These are phyloP conservation scores for Megaceryle maxima DNA, from an alignment of 2,113 vertebrate genomes.

Conservation along the genomic window DNA sequence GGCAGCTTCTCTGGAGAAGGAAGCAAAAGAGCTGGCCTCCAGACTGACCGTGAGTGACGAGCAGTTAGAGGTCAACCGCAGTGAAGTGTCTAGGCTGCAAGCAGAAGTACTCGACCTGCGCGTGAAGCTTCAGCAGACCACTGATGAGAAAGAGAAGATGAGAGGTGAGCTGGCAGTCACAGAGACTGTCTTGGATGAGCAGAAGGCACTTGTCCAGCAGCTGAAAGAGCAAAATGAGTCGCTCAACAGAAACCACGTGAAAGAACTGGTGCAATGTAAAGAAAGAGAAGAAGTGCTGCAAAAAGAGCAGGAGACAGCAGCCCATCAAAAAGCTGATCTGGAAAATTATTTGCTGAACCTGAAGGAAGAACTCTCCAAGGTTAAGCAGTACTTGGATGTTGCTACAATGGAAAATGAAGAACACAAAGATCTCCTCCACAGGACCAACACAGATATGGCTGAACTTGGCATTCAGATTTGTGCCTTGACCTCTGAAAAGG, in stretches of 20 bases:
- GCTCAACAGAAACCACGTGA: slow-evolving; percentile 83
- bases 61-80: slow-evolving; percentile 78
- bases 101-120: slow-evolving; percentile 78
- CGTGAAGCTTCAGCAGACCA: slow-evolving; percentile 73
- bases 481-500: slow-evolving; percentile 80
- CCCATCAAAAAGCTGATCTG: slow-evolving; percentile 63
- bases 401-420: slow-evolving; percentile 80
- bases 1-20: background rate
- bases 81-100: slow-evolving; percentile 79
- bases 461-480: slow-evolving; percentile 89
- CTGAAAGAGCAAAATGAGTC: slow-evolving; percentile 86
- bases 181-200: slow-evolving; percentile 76
- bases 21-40: slow-evolving; percentile 67
- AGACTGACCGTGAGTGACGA: slow-evolving; percentile 78
- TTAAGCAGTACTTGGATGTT: slow-evolving; percentile 69
- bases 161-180: slow-evolving; percentile 80
- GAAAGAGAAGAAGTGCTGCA: slow-evolving; percentile 77
- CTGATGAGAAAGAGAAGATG: slow-evolving; percentile 76
- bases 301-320: slow-evolving; percentile 70
- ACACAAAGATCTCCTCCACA: slow-evolving; percentile 82
- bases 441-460: slow-evolving; percentile 86
- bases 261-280: slow-evolving; percentile 80
- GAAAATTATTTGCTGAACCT: slow-evolving; percentile 70
- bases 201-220: slow-evolving; percentile 78
- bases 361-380: slow-evolving; percentile 76